Base-by-base conservation (phyloP, 2,113 vertebrate genomes). In the Motacilla tschutschensis region DNA sequence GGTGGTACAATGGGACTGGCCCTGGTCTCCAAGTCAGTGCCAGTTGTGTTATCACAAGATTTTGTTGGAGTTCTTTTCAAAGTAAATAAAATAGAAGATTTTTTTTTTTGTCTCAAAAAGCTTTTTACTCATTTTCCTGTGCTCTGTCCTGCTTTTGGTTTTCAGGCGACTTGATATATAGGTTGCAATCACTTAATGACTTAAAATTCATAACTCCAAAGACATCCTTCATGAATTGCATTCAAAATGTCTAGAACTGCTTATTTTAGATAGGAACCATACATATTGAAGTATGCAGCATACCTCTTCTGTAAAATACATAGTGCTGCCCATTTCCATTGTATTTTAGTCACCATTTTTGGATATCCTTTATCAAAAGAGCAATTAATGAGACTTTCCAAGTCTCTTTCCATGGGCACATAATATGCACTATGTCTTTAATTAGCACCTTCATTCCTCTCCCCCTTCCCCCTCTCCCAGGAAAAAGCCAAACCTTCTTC, bases 401-500 rank as follows among this genome's bases (percentile, higher is more conserved):
- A 17, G 67, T 90, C 57, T 84, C 82, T 85, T 82, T 89, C 55
- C 17, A 31, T 0, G 3, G 76, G 89, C 60, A 81, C 36, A 89
- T 77, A 95, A 90, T 63, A 71, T 2, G 48, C 69, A 85, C 82
- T 87, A 64, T 88, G 87, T 95, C 94, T 94, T 92, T 95, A 95
- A 95, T 94, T 94, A 95, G 87, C 92, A 95, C 91, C 94, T 95
- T 93, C 54, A 0, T 69, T 93, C 71, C 74, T 90, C 87, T 94
- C 89, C 91, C 91, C 92, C 94, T 93, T 89, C 91, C 87, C 89
- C 75, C 89, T 93, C 81, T 93, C 75, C 75, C 71, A 94, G 81
- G 67, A 89, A 93, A 90, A 95, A 94, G 90, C 90, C 93, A 94
- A 91, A 94, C 90, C 93, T 93, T 87, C 86, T 83, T 91, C 88